Evolutionary conservation across 2,888 invertebrate genomes (phyloP).

Genomic region (Muschampia staudingeri): DNA sequence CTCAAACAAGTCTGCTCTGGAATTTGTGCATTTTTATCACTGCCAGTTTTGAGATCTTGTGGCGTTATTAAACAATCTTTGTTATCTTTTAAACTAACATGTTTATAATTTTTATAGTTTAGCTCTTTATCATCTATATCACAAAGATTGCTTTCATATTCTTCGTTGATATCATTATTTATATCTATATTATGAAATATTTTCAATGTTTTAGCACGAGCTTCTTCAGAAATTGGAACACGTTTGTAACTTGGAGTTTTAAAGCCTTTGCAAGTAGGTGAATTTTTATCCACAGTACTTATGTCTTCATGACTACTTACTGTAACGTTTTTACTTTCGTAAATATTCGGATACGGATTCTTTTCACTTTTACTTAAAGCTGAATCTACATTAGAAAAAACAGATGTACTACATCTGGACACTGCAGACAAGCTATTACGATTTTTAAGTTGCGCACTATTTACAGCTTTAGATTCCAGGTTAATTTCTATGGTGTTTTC

Average conservation of each 20-base stretch:
- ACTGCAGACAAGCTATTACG: no score
- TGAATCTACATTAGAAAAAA: no score
- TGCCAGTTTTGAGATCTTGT: constrained; percentile 68
- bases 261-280: constrained; percentile 63
- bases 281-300: background rate
- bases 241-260: constrained; percentile 78
- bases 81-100: background rate
- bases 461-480: background rate
- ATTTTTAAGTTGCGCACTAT: no score
- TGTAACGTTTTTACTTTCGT: background rate
- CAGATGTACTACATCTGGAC: no score
- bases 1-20: constrained; percentile 75
- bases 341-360: background rate
- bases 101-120: background rate
- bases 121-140: background rate
- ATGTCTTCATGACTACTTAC: background rate
- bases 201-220: constrained; percentile 67
- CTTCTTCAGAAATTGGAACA: constrained; percentile 71
- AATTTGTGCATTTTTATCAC: constrained; percentile 71
- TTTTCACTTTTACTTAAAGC: constrained; percentile 29
- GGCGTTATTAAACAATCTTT: background rate
- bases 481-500: background rate
- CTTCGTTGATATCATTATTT: background rate
- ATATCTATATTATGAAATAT: constrained; percentile 68
- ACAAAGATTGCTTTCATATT: background rate